These are phyloP conservation scores for Drosophila tropicalis DNA, from an alignment of 1,140 invertebrate genomes.

Conservation along the genomic window DNA sequence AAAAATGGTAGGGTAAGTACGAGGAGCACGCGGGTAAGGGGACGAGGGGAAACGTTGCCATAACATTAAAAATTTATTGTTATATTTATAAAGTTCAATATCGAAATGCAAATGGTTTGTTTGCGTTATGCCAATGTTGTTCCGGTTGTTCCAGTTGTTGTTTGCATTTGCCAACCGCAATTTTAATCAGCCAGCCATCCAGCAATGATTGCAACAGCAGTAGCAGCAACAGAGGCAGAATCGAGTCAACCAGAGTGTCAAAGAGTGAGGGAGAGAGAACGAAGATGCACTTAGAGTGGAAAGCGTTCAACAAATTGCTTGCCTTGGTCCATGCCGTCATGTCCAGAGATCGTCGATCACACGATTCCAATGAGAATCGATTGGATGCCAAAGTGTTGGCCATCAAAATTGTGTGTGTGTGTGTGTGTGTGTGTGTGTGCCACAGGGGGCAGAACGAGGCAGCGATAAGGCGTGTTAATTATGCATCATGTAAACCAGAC, in stretches of 20 bases:
- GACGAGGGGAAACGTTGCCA: not conserved
- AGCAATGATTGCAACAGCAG: too few relatives aligned
- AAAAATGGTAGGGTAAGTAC: not conserved
- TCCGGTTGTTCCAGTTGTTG: not conserved
- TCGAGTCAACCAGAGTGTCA: not conserved
- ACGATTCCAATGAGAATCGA: not conserved
- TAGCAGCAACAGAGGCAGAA: too few relatives aligned
- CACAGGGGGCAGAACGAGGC: not conserved
- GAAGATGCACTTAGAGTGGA: slow-evolving; percentile 4
- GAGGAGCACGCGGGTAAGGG: not conserved
- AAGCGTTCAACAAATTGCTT: slow-evolving; percentile 27
- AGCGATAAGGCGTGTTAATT: slow-evolving; percentile 53
- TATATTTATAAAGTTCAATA: slow-evolving; percentile 55
- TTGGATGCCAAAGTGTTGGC: slow-evolving; percentile 42
- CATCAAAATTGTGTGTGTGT: slow-evolving; percentile 38
- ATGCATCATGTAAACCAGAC: slow-evolving; percentile 55
- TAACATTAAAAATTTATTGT: slow-evolving; percentile 57
- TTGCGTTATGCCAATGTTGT: slow-evolving; percentile 39
- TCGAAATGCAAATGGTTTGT: slow-evolving; percentile 45
- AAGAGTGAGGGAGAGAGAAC: not conserved
- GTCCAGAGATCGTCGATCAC: slow-evolving; percentile 29
- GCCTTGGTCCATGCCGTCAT: slow-evolving; percentile 36
- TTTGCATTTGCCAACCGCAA: slow-evolving; percentile 51
- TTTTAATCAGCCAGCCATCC: slow-evolving; percentile 40
- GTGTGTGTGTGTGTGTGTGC: not conserved